A percentile compares a stretch with the other conserved stretches of the same genome.
phyloP scores from a whole-genome alignment of 2,888 invertebrate species.

The Synanthedon tipuliformis region DNA sequence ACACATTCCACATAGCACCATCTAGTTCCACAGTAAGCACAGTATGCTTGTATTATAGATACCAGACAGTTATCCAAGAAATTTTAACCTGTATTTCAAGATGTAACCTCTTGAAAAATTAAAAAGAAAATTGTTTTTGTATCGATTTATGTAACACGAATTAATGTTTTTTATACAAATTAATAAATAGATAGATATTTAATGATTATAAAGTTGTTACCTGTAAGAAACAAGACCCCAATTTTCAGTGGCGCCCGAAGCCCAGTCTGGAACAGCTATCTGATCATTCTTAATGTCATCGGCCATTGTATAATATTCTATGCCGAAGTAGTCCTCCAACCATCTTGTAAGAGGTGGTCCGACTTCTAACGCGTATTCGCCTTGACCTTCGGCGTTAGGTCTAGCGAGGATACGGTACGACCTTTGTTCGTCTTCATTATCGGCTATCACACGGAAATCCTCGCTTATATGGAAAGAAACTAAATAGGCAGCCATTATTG shows the following conservation, averaged over 20 bases:
- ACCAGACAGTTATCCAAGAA: no score
- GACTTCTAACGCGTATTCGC: slow-evolving; percentile 50
- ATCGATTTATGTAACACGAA: no score
- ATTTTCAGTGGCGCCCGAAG: slow-evolving; percentile 62
- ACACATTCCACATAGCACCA: no score
- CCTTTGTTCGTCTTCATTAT: slow-evolving; percentile 26
- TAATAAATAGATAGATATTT: no score
- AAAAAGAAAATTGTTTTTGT: no score
- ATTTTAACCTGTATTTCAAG: no score
- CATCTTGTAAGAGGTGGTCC: slow-evolving; percentile 49
- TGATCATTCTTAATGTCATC: slow-evolving; percentile 54
- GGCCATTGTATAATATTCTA: slow-evolving; percentile 49
- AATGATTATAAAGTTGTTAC: slow-evolving; percentile 14
- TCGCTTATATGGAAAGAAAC: slow-evolving; percentile 76
- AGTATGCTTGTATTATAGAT: no score
- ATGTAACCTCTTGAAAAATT: no score
- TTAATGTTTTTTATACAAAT: no score
- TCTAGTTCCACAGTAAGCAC: no score
- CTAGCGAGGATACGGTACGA: slow-evolving; percentile 54
- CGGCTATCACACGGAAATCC: slow-evolving; percentile 46
- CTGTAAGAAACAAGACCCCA: slow-evolving; percentile 63
- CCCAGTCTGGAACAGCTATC: slow-evolving; percentile 58
- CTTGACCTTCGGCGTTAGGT: slow-evolving; percentile 44
- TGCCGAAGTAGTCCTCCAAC: slow-evolving; percentile 45
- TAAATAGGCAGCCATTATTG: slow-evolving; percentile 85